These are phyloP conservation scores for Hypselothyrea guttata DNA, from an alignment of 2,888 invertebrate genomes.

Conservation along the genomic window DNA sequence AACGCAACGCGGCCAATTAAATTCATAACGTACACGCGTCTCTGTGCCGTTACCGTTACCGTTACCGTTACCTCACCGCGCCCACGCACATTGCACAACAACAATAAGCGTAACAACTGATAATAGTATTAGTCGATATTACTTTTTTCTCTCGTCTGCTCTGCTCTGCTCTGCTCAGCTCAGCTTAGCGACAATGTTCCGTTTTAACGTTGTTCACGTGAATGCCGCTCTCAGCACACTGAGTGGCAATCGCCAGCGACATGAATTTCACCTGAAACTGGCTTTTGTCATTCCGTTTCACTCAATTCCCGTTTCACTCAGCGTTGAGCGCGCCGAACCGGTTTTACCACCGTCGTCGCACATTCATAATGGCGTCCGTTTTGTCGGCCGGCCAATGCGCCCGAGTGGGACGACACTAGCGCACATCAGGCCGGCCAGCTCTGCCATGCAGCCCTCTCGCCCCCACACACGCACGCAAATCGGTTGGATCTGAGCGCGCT, in stretches of 20 bases:
- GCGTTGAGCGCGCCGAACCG: conserved; percentile 64
- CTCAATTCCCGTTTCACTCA: conserved; percentile 66
- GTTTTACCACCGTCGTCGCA: conserved; percentile 65
- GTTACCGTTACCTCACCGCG: conserved; percentile 22
- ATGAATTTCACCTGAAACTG: conserved; percentile 76
- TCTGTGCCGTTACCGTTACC: conserved; percentile 12
- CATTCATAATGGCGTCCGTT: conserved; percentile 78
- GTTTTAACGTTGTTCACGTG: conserved; percentile 79
- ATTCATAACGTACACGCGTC: conserved; percentile 55
- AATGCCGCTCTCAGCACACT: conserved; percentile 81
- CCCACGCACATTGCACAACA: conserved; percentile 46
- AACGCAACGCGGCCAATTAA: conserved; percentile 61
- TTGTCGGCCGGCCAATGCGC: conserved; percentile 18
- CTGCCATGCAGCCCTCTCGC: no score
- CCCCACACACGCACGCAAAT: conserved; percentile 21
- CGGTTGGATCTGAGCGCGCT: conserved; percentile 31
- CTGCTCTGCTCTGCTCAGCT: no score
- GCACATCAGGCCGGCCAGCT: no score
- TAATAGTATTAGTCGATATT: conserved; percentile 14
- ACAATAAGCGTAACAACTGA: background rate
- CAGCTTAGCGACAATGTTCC: conserved; percentile 36
- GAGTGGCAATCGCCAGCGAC: conserved; percentile 73
- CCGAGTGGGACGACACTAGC: conserved; percentile 46
- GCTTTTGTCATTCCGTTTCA: conserved; percentile 22
- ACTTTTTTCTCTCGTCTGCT: conserved; percentile 19